phyloP scores from a whole-genome alignment of 2,113 vertebrate species.

The Entomyzon cyanotis region DNA sequence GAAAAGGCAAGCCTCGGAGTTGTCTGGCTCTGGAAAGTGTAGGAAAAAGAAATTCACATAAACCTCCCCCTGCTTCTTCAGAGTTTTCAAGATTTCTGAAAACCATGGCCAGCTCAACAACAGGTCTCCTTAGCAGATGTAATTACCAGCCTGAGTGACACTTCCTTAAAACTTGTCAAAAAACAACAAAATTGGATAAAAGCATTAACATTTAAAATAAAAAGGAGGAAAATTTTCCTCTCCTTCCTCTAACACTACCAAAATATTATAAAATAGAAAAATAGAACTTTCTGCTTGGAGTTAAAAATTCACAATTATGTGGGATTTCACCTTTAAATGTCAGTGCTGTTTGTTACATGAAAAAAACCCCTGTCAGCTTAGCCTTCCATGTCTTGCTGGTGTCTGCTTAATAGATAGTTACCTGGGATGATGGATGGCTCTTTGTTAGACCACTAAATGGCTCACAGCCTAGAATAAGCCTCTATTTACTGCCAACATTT shows the following conservation, averaged over 20 bases:
- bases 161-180: constrained; percentile 9
- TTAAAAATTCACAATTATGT: constrained; percentile 66
- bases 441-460: constrained; percentile 55
- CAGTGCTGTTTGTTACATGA: constrained; percentile 71
- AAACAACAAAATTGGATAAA: neutral
- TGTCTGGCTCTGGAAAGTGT: neutral
- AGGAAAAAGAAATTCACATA: neutral
- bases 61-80: neutral
- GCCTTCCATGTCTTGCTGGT: constrained; percentile 67
- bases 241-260: neutral
- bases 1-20: neutral
- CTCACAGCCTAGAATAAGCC: constrained; percentile 36
- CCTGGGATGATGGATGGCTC: constrained; percentile 59
- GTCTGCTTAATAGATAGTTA: constrained; percentile 71
- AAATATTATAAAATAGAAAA: constrained; percentile 28
- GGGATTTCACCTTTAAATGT: constrained; percentile 70
- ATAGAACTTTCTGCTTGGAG: constrained; percentile 26
- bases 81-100: neutral
- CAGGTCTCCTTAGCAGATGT: constrained; percentile 38
- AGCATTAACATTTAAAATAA: neutral
- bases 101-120: neutral
- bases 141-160: constrained; percentile 13
- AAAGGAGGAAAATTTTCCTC: neutral
- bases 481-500: constrained; percentile 38
- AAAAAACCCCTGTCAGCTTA: constrained; percentile 64